Percentiles rank a stretch among this genome's conserved stretches.
These are phyloP conservation scores for Cantharis rufa DNA, from an alignment of 2,888 invertebrate species.

Conservation along the genomic window DNA sequence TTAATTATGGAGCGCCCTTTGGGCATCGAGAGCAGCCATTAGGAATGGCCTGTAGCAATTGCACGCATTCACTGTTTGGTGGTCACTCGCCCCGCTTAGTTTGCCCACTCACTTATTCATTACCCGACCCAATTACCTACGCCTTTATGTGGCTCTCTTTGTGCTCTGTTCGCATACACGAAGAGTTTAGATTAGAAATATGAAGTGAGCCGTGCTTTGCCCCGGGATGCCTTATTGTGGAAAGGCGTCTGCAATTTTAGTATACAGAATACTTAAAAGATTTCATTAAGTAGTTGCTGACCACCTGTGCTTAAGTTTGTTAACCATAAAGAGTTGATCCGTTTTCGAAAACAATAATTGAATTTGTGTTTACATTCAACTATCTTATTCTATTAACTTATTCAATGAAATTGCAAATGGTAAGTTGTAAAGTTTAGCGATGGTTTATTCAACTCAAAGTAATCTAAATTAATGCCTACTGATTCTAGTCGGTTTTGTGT, in stretches of 20 bases:
- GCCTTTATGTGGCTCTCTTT: constrained; percentile 46
- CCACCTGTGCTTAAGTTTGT: neutral
- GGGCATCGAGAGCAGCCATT: constrained; percentile 47
- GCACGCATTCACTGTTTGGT: constrained; percentile 35
- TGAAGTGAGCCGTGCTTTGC: constrained; percentile 26
- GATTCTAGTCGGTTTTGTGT: constrained; percentile 49
- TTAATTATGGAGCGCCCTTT: constrained; percentile 53
- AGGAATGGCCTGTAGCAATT: constrained; percentile 42
- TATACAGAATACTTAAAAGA: neutral
- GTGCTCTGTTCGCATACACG: constrained; percentile 33
- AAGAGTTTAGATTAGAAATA: constrained; percentile 32
- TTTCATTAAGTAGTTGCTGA: neutral
- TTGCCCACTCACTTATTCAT: constrained; percentile 44
- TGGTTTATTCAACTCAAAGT: constrained; percentile 46
- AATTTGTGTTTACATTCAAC: constrained; percentile 11
- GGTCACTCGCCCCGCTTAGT: constrained; percentile 32
- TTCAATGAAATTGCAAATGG: constrained; percentile 12
- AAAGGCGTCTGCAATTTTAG: constrained; percentile 19
- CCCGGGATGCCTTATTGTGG: constrained; percentile 15
- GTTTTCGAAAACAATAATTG: constrained; percentile 1
- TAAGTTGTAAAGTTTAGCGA: constrained; percentile 25
- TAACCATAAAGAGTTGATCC: neutral
- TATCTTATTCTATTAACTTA: constrained; percentile 15
- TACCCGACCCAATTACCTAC: constrained; percentile 47
- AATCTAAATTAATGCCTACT: constrained; percentile 52